Conservation (phyloP, 2,113 vertebrate genomes). For the Caretta caretta region DNA sequence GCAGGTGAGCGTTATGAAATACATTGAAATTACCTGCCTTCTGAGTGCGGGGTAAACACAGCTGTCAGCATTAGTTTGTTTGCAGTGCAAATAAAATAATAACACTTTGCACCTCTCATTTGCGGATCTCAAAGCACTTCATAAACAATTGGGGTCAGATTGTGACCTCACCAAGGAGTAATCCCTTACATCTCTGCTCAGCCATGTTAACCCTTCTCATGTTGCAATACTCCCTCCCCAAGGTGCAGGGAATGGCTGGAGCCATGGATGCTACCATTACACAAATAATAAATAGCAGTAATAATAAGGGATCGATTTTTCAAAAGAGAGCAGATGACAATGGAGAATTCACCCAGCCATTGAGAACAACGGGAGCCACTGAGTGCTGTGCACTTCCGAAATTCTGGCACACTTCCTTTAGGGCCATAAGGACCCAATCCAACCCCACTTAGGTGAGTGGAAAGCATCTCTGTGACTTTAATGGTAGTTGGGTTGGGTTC, state of each 20-base stretch:
- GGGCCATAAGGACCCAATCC: background rate
- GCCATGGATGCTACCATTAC: background rate
- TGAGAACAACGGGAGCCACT: background rate
- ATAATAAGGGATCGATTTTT: background rate
- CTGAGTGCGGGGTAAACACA: background rate
- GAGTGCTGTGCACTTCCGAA: background rate
- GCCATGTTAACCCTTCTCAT: background rate
- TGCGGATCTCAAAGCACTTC: background rate
- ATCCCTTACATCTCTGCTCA: background rate
- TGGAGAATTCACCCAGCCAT: background rate
- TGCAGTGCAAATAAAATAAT: background rate
- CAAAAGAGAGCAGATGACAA: background rate
- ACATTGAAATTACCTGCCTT: background rate
- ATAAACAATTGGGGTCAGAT: background rate
- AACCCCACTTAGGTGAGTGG: background rate
- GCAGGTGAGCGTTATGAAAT: background rate
- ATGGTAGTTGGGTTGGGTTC: background rate
- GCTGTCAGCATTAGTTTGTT: background rate
- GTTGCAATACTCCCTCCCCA: background rate
- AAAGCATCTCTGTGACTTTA: background rate
- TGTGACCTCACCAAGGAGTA: background rate
- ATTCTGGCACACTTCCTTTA: background rate
- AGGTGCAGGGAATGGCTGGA: background rate
- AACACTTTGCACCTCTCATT: background rate
- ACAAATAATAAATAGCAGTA: background rate